Evolutionary conservation across 2,113 vertebrate genomes (phyloP).

Genomic region (Charadrius vociferus): DNA sequence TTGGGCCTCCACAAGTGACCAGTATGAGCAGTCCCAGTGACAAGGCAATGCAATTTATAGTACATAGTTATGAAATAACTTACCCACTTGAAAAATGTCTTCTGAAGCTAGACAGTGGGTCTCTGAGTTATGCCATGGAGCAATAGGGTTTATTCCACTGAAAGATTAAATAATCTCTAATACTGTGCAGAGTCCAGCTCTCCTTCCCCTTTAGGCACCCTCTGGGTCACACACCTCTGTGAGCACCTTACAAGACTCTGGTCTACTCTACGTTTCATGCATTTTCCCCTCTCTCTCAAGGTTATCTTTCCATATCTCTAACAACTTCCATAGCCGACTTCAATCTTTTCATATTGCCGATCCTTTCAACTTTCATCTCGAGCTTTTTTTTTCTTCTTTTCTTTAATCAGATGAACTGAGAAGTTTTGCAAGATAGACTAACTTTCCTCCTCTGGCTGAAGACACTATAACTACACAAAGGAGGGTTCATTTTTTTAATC

Average conservation of each 20-base stretch:
- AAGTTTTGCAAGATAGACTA: not conserved
- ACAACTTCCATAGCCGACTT: not conserved
- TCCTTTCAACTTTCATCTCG: not conserved
- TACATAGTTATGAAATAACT: not conserved
- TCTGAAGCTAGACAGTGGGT: not conserved
- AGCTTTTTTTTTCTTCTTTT: not conserved
- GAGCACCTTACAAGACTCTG: not conserved
- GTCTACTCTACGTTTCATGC: not conserved
- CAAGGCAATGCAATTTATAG: not conserved
- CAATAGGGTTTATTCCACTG: not conserved
- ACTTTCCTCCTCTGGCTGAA: not conserved
- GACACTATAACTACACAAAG: not conserved
- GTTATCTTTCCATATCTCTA: not conserved
- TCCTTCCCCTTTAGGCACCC: not conserved
- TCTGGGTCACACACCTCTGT: not conserved
- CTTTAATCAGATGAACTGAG: not conserved
- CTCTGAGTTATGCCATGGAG: not conserved
- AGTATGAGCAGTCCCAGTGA: not conserved
- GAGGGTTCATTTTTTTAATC: not conserved
- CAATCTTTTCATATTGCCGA: not conserved
- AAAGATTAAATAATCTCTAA: not conserved
- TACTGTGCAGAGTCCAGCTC: not conserved
- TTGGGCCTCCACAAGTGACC: rapidly evolving
- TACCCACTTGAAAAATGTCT: not conserved
- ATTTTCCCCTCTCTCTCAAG: not conserved